Conservation (phyloP, 2,888 invertebrate species). For the Caenorhabditis angaria region DNA sequence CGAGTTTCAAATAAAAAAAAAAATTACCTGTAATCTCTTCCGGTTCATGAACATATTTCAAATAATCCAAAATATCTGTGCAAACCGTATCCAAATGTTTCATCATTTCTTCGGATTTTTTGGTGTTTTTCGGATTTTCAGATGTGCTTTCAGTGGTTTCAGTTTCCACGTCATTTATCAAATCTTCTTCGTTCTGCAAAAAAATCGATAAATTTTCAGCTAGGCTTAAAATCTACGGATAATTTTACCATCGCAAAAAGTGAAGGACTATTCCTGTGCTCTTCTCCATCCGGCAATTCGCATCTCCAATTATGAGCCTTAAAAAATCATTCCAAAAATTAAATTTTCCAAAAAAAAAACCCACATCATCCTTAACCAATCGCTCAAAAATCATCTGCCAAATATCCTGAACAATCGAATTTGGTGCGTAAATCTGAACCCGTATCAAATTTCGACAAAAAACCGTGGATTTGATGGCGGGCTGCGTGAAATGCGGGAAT, state of each 20-base stretch:
- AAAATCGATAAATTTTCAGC: no score
- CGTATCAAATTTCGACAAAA: slow-evolving; percentile 46
- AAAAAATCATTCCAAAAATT: slow-evolving; percentile 6
- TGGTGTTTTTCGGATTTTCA: slow-evolving; percentile 3
- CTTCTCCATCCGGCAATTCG: slow-evolving; percentile 26
- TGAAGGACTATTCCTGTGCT: slow-evolving; percentile 19
- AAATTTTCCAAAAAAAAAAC: slow-evolving; percentile 12
- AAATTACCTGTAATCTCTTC: slow-evolving; percentile 6
- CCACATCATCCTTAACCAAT: slow-evolving; percentile 53
- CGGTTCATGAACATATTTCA: slow-evolving; percentile 3
- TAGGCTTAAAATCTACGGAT: no score
- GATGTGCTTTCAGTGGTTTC: no score
- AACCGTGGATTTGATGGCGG: slow-evolving; percentile 15
- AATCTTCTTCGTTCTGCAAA: slow-evolving; percentile 23
- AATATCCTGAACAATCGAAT: slow-evolving; percentile 42
- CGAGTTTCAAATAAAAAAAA: no score
- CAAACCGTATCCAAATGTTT: slow-evolving; percentile 23
- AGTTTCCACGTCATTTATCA: slow-evolving; percentile 28
- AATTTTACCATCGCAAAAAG: slow-evolving; percentile 26
- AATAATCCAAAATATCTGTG: slow-evolving; percentile 26
- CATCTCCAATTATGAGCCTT: slow-evolving; percentile 29
- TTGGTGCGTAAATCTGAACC: slow-evolving; percentile 47
- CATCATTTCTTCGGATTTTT: slow-evolving; percentile 20
- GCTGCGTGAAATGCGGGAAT: slow-evolving; percentile 41
- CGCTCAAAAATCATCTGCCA: slow-evolving; percentile 53